phyloP scores from a whole-genome alignment of 2,888 invertebrate genomes.

The Hirtodrosophila confusa region DNA sequence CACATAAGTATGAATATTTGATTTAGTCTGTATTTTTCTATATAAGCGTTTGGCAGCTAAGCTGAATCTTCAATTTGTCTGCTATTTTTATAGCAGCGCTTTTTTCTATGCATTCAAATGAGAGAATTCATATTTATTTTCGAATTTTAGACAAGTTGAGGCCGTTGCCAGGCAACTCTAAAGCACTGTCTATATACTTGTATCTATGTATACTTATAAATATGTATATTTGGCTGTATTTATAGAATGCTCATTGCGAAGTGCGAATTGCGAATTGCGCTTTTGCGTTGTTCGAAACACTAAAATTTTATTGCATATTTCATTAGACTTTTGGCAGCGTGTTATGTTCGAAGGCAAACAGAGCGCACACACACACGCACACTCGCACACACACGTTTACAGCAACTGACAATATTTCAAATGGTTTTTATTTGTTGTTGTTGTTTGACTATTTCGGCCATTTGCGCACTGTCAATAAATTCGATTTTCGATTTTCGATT shows the following conservation, averaged over 20 bases:
- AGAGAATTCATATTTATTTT: slow-evolving; percentile 12
- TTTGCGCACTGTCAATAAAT: slow-evolving; percentile 76
- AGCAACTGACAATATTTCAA: slow-evolving; percentile 67
- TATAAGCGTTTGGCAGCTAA: no score
- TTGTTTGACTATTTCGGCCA: slow-evolving; percentile 61
- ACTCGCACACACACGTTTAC: slow-evolving; percentile 2
- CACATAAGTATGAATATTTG: no score
- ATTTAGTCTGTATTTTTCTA: no score
- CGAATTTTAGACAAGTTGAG: not conserved
- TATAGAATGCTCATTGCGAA: slow-evolving; percentile 39
- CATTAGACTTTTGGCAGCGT: slow-evolving; percentile 72
- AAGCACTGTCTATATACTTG: slow-evolving; percentile 1
- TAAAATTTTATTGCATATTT: slow-evolving; percentile 80
- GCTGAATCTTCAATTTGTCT: no score
- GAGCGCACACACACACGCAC: slow-evolving; percentile 6
- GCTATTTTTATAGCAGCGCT: no score
- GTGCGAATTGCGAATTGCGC: slow-evolving; percentile 54
- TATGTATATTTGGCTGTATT: slow-evolving; percentile 43
- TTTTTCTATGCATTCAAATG: not conserved
- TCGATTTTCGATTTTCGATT: slow-evolving; percentile 74
- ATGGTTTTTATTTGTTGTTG: slow-evolving; percentile 59
- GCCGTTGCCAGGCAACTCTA: not conserved
- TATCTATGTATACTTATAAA: slow-evolving; percentile 7
- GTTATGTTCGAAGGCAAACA: slow-evolving; percentile 64
- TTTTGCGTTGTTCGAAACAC: slow-evolving; percentile 52